A percentile compares a stretch with the other conserved stretches of the same genome.
These are phyloP conservation scores for Oophaga sylvatica DNA, from an alignment of 2,797 vertebrate genomes.

Conservation along the genomic window DNA sequence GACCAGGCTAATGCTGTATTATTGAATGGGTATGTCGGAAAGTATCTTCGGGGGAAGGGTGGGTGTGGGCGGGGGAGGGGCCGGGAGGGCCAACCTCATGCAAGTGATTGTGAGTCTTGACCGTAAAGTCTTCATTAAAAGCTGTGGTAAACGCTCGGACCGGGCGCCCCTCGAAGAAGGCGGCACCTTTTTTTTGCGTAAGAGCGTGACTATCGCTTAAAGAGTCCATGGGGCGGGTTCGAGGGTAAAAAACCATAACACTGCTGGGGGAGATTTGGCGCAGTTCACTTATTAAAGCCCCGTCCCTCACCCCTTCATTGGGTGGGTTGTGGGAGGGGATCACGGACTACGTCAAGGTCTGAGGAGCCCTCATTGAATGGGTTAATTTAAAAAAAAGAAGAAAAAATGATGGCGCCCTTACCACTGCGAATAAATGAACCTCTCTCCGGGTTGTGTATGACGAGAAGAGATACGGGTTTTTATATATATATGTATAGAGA, in stretches of 20 bases:
- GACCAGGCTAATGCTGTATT: slow-evolving; percentile 2
- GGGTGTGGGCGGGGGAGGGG: not conserved
- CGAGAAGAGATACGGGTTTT: slow-evolving; percentile 57
- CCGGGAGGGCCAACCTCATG: not conserved
- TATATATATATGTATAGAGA: slow-evolving; percentile 57
- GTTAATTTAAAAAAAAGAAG: not conserved
- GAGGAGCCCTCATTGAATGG: slow-evolving; percentile 3
- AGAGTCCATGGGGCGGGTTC: not conserved
- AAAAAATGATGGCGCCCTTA: slow-evolving; percentile 14
- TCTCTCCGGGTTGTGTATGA: slow-evolving; percentile 44
- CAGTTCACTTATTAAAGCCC: slow-evolving; percentile 20
- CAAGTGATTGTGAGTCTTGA: slow-evolving; percentile 16
- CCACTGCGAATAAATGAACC: slow-evolving; percentile 26
- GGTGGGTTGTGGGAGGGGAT: not conserved
- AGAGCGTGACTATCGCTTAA: not conserved
- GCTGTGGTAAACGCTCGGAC: slow-evolving; percentile 4
- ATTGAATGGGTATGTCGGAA: slow-evolving; percentile 28
- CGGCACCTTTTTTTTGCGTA: not conserved
- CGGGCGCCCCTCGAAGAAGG: not conserved
- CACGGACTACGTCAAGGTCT: not conserved
- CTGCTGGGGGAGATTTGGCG: not conserved
- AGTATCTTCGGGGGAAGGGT: not conserved
- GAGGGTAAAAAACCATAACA: not conserved
- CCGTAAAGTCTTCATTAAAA: slow-evolving; percentile 4
- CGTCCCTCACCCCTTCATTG: not conserved